Percentiles rank a stretch among this genome's conserved stretches.
phyloP scores from a whole-genome alignment of 2,888 invertebrate species.

The Cecidostiba fungosa region DNA sequence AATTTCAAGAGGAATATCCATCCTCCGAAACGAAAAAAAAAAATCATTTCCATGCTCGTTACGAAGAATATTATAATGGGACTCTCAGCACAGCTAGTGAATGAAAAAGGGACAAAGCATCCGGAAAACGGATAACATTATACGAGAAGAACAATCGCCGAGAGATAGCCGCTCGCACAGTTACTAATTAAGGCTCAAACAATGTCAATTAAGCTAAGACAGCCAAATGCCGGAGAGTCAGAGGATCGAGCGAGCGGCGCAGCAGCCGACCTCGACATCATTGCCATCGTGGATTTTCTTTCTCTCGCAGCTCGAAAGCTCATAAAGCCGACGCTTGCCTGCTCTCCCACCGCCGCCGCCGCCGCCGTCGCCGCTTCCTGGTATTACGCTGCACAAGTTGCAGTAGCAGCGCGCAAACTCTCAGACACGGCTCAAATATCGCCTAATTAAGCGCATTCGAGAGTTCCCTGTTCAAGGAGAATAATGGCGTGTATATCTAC shows the following conservation, averaged over 20 bases:
- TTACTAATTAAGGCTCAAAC: constrained; percentile 39
- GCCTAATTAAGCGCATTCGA: constrained; percentile 77
- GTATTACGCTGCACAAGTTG: constrained; percentile 19
- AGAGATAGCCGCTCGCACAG: neutral
- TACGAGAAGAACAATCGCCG: constrained; percentile 5
- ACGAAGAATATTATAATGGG: neutral
- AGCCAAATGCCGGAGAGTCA: neutral
- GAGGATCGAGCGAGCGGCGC: neutral
- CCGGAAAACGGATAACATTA: neutral
- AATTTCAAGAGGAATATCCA: neutral
- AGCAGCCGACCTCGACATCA: neutral
- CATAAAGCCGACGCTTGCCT: constrained; percentile 26
- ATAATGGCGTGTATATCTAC: constrained; percentile 67
- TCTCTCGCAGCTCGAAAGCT: constrained; percentile 47
- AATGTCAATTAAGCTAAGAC: constrained; percentile 51
- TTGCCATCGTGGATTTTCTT: constrained; percentile 47
- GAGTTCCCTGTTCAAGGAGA: constrained; percentile 69
- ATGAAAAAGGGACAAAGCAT: neutral
- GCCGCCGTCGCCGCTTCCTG: neutral
- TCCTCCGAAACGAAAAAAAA: neutral
- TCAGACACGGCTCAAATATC: constrained; percentile 72
- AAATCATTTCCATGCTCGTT: neutral
- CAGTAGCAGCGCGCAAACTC: constrained; percentile 65
- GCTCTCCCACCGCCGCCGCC: neutral
- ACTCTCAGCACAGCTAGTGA: neutral